phyloP scores from a whole-genome alignment of 2,113 vertebrate species.

The Neopipo cinnamomea region DNA sequence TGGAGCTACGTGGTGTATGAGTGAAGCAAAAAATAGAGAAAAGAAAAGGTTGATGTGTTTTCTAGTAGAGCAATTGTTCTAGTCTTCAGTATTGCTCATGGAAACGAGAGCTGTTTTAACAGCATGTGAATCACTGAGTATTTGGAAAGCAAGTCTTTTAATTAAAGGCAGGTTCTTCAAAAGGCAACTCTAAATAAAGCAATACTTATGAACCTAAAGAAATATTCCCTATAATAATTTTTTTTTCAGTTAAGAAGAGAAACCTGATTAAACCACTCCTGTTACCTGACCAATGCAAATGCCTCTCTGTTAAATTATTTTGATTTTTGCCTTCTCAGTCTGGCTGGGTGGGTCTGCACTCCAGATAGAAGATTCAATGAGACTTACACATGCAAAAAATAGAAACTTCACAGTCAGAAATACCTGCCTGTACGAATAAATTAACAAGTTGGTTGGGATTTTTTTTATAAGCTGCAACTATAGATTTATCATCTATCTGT shows the following conservation, averaged over 20 bases:
- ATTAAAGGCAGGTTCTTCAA: neutral
- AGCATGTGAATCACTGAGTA: neutral
- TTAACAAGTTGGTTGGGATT: constrained; percentile 9
- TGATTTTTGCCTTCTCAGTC: neutral
- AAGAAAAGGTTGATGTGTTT: neutral
- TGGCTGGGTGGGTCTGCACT: neutral
- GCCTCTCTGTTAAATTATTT: neutral
- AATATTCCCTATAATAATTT: neutral
- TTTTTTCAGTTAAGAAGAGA: neutral
- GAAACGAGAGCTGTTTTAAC: neutral
- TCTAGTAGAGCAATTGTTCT: neutral
- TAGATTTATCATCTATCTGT: constrained; percentile 33
- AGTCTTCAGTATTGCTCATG: neutral
- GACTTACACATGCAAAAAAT: neutral
- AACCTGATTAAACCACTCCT: neutral
- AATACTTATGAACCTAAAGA: neutral
- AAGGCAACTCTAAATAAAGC: neutral
- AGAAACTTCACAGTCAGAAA: constrained; percentile 27
- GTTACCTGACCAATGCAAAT: neutral
- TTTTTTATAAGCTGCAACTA: neutral
- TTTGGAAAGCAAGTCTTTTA: neutral
- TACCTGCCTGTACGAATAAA: neutral
- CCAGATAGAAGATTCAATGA: neutral
- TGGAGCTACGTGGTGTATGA: neutral
- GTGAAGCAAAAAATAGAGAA: neutral